These are phyloP conservation scores for Channa argus DNA, from an alignment of 2,113 vertebrate genomes.

Conservation along the genomic window DNA sequence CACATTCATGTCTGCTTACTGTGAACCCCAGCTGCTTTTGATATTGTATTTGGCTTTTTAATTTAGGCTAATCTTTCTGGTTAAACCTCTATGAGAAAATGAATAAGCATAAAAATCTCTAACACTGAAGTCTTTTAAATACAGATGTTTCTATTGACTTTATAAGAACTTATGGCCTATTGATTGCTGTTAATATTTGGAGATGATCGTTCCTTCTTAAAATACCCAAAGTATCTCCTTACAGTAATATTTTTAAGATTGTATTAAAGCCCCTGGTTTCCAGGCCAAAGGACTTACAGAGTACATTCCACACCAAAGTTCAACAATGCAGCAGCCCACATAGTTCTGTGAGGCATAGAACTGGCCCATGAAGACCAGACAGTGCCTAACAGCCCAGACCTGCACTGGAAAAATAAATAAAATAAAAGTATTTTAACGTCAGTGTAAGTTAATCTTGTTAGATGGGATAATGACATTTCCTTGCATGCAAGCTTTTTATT, in stretches of 20 bases:
- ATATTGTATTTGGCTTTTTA: neutral
- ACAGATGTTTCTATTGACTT: no score
- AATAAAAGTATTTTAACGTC: no score
- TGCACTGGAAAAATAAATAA: constrained; percentile 8
- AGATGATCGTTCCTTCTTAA: constrained; percentile 50
- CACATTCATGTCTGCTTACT: neutral
- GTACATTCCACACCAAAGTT: constrained; percentile 72
- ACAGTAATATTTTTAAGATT: constrained; percentile 68
- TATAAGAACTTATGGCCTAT: neutral
- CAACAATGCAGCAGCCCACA: constrained; percentile 63
- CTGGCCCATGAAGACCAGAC: constrained; percentile 37
- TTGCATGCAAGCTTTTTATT: constrained; percentile 19
- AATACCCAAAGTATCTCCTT: constrained; percentile 67
- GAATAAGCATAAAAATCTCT: no score
- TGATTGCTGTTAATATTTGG: constrained; percentile 27
- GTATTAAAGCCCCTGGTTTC: constrained; percentile 42
- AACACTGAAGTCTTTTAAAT: no score
- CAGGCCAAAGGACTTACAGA: constrained; percentile 48
- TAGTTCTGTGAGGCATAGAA: constrained; percentile 42
- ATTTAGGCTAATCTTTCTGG: no score
- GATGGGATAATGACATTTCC: constrained; percentile 31
- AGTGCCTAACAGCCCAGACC: constrained; percentile 10
- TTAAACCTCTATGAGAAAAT: no score
- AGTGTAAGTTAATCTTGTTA: constrained; percentile 13
- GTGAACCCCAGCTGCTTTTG: neutral